Percentiles rank a stretch among this genome's conserved stretches.
Conservation (phyloP, 2,113 vertebrate genomes). For the Prionailurus bengalensis region DNA sequence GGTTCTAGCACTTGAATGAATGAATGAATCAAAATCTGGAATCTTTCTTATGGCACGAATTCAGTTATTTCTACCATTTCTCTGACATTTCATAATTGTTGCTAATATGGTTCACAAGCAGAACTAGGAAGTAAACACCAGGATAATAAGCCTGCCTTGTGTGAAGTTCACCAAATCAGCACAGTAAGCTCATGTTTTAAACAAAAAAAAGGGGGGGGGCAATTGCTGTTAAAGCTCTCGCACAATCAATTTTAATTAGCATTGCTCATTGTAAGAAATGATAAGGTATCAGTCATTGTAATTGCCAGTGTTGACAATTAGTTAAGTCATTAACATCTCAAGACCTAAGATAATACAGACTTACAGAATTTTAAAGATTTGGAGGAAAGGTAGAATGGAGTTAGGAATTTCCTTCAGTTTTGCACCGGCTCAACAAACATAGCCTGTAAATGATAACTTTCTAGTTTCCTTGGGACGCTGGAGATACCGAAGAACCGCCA, state of each 20-base stretch:
- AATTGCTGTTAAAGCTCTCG: constrained; percentile 84
- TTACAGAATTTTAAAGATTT: constrained; percentile 84
- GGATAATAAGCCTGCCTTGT: constrained; percentile 85
- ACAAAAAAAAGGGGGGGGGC: constrained; percentile 63
- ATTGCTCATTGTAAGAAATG: constrained; percentile 91
- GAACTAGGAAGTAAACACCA: constrained; percentile 84
- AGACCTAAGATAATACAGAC: constrained; percentile 85
- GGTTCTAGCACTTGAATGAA: background rate
- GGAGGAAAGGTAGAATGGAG: constrained; percentile 35
- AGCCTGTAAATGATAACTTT: constrained; percentile 61
- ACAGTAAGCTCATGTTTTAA: constrained; percentile 88
- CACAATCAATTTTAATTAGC: constrained; percentile 93
- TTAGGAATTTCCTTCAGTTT: constrained; percentile 72
- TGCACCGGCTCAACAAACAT: constrained; percentile 53
- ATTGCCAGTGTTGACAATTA: constrained; percentile 92
- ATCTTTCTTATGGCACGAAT: constrained; percentile 12
- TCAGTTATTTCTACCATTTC: constrained; percentile 72
- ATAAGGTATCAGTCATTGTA: constrained; percentile 93
- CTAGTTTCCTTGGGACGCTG: constrained; percentile 28
- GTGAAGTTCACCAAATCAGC: constrained; percentile 85
- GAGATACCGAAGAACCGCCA: background rate
- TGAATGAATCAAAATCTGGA: background rate
- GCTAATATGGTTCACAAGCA: constrained; percentile 77
- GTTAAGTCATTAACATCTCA: constrained; percentile 91
- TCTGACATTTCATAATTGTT: constrained; percentile 81